Conservation (phyloP, 2,113 vertebrate genomes). For the Poicephalus gulielmi region DNA sequence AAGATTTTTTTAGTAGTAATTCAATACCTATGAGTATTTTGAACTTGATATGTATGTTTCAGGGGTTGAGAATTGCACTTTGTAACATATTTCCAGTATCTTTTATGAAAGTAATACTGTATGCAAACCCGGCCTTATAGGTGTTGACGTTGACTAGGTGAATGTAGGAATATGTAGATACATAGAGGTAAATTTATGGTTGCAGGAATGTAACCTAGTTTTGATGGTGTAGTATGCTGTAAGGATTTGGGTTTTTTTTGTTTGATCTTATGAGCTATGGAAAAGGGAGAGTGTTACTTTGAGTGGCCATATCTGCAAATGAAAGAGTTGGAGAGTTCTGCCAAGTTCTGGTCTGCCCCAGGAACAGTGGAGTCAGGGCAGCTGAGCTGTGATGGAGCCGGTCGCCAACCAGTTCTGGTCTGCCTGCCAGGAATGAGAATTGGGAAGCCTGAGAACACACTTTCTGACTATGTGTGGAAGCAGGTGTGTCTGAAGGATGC, state of each 20-base stretch:
- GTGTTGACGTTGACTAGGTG: background rate
- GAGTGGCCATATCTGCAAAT: background rate
- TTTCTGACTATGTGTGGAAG: background rate
- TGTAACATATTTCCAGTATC: background rate
- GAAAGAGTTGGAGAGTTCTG: background rate
- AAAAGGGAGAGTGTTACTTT: background rate
- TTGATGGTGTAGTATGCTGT: background rate
- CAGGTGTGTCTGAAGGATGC: background rate
- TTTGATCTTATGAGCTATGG: background rate
- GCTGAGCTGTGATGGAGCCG: background rate
- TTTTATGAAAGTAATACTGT: background rate
- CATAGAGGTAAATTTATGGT: background rate
- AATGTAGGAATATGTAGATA: background rate
- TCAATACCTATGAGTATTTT: background rate
- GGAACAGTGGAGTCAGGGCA: background rate
- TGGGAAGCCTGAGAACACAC: background rate
- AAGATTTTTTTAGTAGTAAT: background rate
- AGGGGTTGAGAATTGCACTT: background rate
- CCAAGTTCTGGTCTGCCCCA: rapidly evolving
- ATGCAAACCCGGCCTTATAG: background rate
- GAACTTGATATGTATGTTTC: background rate
- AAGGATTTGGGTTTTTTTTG: background rate
- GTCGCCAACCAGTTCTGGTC: rapidly evolving
- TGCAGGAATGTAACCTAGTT: background rate
- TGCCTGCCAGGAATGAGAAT: background rate